These are phyloP conservation scores for Lordiphosa stackelbergi DNA, from an alignment of 1,140 invertebrate species.

Conservation along the genomic window DNA sequence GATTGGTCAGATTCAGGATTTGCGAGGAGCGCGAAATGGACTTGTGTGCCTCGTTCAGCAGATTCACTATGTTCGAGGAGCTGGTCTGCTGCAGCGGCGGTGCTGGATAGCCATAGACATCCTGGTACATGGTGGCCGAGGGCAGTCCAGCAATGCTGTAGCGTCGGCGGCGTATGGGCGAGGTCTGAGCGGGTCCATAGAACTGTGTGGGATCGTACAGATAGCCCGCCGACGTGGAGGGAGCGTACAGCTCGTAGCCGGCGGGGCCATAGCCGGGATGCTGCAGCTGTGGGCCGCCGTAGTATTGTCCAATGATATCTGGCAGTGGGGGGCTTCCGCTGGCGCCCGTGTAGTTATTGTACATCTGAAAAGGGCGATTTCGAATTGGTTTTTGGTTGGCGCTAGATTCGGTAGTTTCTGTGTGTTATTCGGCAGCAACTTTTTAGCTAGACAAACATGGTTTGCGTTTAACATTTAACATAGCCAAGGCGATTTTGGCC, in stretches of 20 bases:
- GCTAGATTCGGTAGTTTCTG: constrained; percentile 45
- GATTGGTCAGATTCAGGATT: constrained; percentile 69
- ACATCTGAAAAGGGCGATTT: constrained; percentile 77
- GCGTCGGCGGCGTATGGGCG: constrained; percentile 70
- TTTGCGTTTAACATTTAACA: constrained; percentile 54
- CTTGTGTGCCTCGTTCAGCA: constrained; percentile 76
- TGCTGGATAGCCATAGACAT: constrained; percentile 69
- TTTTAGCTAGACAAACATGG: constrained; percentile 6
- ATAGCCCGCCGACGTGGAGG: constrained; percentile 36
- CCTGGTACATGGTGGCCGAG: constrained; percentile 74
- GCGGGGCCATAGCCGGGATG: constrained; percentile 37
- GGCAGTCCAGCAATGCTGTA: constrained; percentile 76
- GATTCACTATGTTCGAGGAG: constrained; percentile 72
- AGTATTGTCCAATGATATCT: constrained; percentile 76
- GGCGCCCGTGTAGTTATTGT: constrained; percentile 68
- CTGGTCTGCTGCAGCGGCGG: constrained; percentile 70
- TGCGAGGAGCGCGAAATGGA: constrained; percentile 76
- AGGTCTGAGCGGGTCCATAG: constrained; percentile 48
- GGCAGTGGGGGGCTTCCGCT: constrained; percentile 75
- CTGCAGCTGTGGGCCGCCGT: constrained; percentile 30
- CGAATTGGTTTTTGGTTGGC: constrained; percentile 37
- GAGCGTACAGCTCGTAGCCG: constrained; percentile 59
- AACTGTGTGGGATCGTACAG: constrained; percentile 46
- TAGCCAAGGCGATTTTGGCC: constrained; percentile 74
- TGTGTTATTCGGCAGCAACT: constrained; percentile 34